phyloP scores from a whole-genome alignment of 2,888 invertebrate species.

The Scaptomyza parva region DNA sequence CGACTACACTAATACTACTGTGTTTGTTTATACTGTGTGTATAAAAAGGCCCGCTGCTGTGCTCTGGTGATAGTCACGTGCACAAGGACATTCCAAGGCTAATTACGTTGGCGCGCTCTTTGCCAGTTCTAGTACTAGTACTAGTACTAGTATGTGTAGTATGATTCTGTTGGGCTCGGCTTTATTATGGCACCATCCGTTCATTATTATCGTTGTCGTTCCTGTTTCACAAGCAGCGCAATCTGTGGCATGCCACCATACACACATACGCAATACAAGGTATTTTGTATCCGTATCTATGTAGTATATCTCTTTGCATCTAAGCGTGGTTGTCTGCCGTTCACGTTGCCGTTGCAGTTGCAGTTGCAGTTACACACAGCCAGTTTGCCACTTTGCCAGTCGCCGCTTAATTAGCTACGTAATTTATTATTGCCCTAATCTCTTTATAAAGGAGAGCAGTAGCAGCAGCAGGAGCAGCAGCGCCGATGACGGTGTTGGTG shows the following conservation, averaged over 20 bases:
- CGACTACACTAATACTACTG: too few species aligned
- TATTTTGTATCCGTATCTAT: conserved; percentile 43
- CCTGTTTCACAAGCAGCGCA: conserved; percentile 34
- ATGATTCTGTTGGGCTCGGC: conserved; percentile 47
- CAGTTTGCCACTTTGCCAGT: conserved; percentile 27
- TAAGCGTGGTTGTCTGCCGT: conserved; percentile 68
- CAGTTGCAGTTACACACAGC: conserved; percentile 8
- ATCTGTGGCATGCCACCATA: conserved; percentile 60
- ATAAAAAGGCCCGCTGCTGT: conserved; percentile 38
- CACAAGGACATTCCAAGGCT: conserved; percentile 81
- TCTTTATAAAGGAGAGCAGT: conserved; percentile 27
- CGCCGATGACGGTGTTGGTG: too few species aligned
- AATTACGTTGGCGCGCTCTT: conserved; percentile 72
- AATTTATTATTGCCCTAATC: conserved; percentile 78
- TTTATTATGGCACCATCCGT: conserved; percentile 63
- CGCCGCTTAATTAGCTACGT: conserved; percentile 74
- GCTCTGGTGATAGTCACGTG: conserved; percentile 70
- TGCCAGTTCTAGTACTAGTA: conserved; percentile 20
- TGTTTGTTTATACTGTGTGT: too few species aligned
- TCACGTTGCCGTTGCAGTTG: conserved; percentile 33
- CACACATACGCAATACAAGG: conserved; percentile 20
- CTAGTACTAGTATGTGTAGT: conserved; percentile 13
- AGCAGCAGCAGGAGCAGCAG: conserved; percentile 18
- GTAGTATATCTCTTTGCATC: conserved; percentile 71
- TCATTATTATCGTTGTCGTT: conserved; percentile 56